Percentiles rank a stretch among this genome's conserved stretches.
phyloP scores from a whole-genome alignment of 1,140 invertebrate genomes.

The Drosophila ambigua region DNA sequence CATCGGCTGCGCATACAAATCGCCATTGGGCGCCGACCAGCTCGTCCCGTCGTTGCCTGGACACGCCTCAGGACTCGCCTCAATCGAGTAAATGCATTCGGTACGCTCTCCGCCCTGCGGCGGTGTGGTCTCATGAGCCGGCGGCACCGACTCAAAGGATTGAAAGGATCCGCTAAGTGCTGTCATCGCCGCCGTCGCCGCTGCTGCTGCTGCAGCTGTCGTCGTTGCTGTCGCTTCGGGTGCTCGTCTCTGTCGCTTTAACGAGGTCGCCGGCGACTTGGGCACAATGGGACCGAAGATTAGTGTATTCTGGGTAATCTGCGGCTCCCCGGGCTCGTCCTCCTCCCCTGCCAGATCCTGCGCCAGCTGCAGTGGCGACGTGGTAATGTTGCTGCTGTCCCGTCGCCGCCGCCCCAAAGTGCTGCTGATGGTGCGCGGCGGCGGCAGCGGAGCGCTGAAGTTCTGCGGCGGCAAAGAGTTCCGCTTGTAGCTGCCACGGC shows the following conservation, averaged over 20 bases:
- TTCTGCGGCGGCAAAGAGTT: constrained; percentile 78
- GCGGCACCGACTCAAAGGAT: constrained; percentile 73
- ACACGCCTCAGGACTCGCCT: constrained; percentile 30
- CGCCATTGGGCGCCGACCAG: constrained; percentile 64
- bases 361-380: constrained; percentile 84
- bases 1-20: constrained; percentile 71
- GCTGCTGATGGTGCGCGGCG: constrained; percentile 62
- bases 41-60: constrained; percentile 17
- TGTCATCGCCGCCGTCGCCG: constrained; percentile 1
- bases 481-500: constrained; percentile 37
- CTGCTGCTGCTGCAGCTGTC: constrained; percentile 2
- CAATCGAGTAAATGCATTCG: constrained; percentile 70
- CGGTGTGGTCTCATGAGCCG: constrained; percentile 65
- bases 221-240: background rate
- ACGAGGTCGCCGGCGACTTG: constrained; percentile 64
- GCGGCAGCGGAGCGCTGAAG: constrained; percentile 86
- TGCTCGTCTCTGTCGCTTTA: constrained; percentile 40
- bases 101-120: constrained; percentile 67
- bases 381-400: constrained; percentile 77
- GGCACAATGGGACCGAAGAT: constrained; percentile 85
- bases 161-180: constrained; percentile 69
- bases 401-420: constrained; percentile 85
- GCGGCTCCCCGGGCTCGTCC: constrained; percentile 75
- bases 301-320: constrained; percentile 84
- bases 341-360: constrained; percentile 82